phyloP scores from a whole-genome alignment of 2,797 vertebrate genomes.

The Anableps anableps region DNA sequence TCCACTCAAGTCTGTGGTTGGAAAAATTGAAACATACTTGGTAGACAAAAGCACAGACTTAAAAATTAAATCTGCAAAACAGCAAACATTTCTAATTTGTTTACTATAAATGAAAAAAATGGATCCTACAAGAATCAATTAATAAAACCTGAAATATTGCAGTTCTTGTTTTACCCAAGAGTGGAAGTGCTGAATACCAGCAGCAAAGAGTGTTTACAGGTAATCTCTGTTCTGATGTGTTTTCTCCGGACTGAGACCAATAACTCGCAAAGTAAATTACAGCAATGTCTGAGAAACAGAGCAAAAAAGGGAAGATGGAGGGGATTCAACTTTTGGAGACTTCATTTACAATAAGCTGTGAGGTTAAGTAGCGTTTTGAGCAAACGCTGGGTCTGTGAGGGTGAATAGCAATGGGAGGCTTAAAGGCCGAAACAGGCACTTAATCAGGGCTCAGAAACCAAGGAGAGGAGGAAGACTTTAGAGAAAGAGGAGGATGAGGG shows the following conservation, averaged over 20 bases:
- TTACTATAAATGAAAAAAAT: neutral
- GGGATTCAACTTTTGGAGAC: constrained; percentile 80
- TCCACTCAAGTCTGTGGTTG: neutral
- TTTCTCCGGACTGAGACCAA: constrained; percentile 12
- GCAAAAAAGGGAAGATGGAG: constrained; percentile 58
- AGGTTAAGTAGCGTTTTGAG: constrained; percentile 86
- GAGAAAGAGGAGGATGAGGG: constrained; percentile 72
- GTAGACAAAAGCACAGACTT: neutral
- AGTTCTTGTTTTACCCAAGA: neutral
- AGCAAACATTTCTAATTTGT: neutral
- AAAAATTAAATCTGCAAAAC: neutral
- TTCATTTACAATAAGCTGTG: constrained; percentile 82
- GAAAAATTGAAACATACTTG: neutral
- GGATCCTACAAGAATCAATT: neutral
- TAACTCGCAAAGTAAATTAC: constrained; percentile 11
- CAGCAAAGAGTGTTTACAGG: constrained; percentile 1
- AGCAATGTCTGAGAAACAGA: constrained; percentile 29
- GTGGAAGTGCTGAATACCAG: neutral
- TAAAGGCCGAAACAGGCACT: constrained; percentile 80
- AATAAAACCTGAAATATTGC: neutral
- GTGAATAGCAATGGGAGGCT: constrained; percentile 86
- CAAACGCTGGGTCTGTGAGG: constrained; percentile 79
- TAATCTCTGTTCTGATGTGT: constrained; percentile 5
- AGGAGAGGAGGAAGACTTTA: constrained; percentile 79
- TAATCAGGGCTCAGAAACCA: constrained; percentile 83